Evolutionary conservation across 92 coral and sea anemone species (phyloP).

Genomic region (Paramuricea clavata): DNA sequence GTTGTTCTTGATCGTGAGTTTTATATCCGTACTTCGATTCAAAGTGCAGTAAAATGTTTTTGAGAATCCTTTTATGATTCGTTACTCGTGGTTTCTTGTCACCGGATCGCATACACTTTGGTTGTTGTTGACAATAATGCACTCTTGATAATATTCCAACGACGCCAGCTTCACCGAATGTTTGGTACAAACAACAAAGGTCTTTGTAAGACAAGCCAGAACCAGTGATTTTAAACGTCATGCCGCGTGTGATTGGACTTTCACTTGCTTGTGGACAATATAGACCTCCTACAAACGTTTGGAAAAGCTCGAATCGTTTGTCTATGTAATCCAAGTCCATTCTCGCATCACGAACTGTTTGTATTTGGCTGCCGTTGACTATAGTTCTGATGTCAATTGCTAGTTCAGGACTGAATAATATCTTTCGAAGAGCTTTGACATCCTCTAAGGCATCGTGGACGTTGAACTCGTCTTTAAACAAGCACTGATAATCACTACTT

Average conservation of each 20-base stretch:
- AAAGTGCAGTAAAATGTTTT: no score
- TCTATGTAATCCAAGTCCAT: slow-evolving; percentile 71
- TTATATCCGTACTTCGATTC: no score
- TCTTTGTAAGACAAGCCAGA: no score
- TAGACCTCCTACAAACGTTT: slow-evolving; percentile 69
- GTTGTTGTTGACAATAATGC: not conserved
- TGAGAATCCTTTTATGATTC: no score
- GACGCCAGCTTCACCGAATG: not conserved
- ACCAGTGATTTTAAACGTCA: not conserved
- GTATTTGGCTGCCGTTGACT: no score
- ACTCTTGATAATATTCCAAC: not conserved
- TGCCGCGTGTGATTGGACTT: not conserved
- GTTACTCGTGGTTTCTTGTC: no score
- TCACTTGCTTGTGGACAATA: slow-evolving; percentile 15
- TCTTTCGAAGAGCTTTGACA: slow-evolving; percentile 56
- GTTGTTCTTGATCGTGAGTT: no score
- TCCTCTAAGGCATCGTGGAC: slow-evolving; percentile 70
- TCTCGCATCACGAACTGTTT: no score
- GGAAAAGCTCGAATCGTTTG: slow-evolving; percentile 59
- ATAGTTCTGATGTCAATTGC: no score
- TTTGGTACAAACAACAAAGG: slow-evolving; percentile 6
- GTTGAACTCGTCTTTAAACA: slow-evolving; percentile 53
- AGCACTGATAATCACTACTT: no score
- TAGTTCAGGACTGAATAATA: slow-evolving; percentile 53
- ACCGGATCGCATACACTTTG: no score